Conservation (phyloP, 2,888 invertebrate genomes). For the Dione vanillae region DNA sequence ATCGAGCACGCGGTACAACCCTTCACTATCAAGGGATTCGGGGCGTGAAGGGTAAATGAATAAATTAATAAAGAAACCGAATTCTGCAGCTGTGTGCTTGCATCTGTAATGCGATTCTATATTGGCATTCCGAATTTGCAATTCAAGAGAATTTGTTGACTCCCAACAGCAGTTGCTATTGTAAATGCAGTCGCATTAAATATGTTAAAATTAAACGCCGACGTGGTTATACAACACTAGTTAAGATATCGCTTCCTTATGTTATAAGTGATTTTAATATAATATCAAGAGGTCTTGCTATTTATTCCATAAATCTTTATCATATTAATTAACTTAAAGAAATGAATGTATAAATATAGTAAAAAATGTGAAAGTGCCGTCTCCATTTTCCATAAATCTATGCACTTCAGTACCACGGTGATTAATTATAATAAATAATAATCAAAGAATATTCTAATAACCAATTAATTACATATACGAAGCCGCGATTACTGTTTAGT, state of each 20-base stretch:
- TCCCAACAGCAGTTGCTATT: conserved; percentile 21
- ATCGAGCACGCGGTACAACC: conserved; percentile 69
- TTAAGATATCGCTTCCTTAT: too few relatives aligned
- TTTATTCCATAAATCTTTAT: background rate
- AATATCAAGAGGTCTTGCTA: too few relatives aligned
- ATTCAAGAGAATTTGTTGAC: conserved; percentile 42
- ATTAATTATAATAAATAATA: conserved; percentile 7
- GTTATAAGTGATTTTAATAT: too few relatives aligned
- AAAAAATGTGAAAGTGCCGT: background rate
- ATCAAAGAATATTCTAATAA: conserved; percentile 13
- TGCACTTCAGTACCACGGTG: background rate
- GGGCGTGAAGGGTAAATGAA: conserved; percentile 83
- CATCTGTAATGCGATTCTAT: conserved; percentile 56
- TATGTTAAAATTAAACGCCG: background rate
- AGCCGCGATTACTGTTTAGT: conserved; percentile 15
- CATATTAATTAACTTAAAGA: background rate
- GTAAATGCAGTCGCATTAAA: conserved; percentile 9
- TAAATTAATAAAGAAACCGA: conserved; percentile 71
- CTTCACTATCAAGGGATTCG: conserved; percentile 63
- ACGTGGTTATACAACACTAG: background rate
- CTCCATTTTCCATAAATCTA: background rate
- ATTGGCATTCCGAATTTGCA: conserved; percentile 44
- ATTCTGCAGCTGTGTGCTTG: conserved; percentile 74
- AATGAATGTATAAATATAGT: background rate
- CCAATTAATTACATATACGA: conserved; percentile 2